These are phyloP conservation scores for Coleophora deauratella DNA, from an alignment of 2,888 invertebrate genomes.

Conservation along the genomic window DNA sequence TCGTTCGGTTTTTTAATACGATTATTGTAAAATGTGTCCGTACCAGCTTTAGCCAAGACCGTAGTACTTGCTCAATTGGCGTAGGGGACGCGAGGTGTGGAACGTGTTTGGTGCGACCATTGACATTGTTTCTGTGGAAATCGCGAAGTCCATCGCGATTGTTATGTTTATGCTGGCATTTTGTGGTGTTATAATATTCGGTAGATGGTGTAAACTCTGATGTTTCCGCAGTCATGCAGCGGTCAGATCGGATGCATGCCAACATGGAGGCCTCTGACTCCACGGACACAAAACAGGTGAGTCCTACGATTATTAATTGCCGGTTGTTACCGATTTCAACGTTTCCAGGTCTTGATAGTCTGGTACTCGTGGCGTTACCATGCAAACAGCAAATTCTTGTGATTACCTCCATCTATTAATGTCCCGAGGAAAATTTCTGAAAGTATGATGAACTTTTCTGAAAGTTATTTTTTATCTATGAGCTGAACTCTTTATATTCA, in stretches of 20 bases:
- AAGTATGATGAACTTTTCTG: too few species aligned
- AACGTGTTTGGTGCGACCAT: slow-evolving; percentile 59
- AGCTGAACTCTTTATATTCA: too few species aligned
- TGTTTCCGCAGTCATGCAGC: slow-evolving; percentile 66
- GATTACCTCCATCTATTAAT: too few species aligned
- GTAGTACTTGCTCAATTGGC: slow-evolving; percentile 22
- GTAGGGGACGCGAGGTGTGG: slow-evolving; percentile 27
- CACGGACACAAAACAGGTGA: slow-evolving; percentile 79
- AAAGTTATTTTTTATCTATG: too few species aligned
- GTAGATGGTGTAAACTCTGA: slow-evolving; percentile 63
- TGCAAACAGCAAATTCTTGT: too few species aligned
- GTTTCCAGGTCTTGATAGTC: slow-evolving; percentile 32
- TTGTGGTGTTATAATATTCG: slow-evolving; percentile 47
- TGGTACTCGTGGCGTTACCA: slow-evolving; percentile 28
- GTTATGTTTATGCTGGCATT: slow-evolving; percentile 61
- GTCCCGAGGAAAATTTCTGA: too few species aligned
- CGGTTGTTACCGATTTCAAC: slow-evolving; percentile 54
- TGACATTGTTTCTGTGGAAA: slow-evolving; percentile 70
- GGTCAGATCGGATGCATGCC: slow-evolving; percentile 67
- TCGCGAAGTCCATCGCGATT: slow-evolving; percentile 59
- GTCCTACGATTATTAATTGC: slow-evolving; percentile 48
- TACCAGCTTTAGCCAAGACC: slow-evolving; percentile 20
- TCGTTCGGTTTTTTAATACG: slow-evolving; percentile 29
- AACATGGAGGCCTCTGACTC: slow-evolving; percentile 77
- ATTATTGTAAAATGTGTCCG: slow-evolving; percentile 28